Base-by-base conservation (phyloP, 23 tunicate genomes). In the Pegea sp. region DNA sequence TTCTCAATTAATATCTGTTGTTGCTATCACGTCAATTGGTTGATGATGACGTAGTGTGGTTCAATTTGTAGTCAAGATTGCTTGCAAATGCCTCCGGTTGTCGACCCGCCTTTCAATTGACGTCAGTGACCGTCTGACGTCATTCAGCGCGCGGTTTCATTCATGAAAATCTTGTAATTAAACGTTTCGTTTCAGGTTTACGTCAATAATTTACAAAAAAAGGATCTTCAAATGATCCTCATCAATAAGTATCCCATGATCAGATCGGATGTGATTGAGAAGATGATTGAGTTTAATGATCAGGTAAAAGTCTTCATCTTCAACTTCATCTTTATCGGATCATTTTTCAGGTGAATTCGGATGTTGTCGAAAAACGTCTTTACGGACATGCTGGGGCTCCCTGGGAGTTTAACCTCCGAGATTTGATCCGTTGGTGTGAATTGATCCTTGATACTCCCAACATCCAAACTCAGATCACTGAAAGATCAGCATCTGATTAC, bases 341-440 rank as follows among this genome's bases (percentile, higher is more conserved):
- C 16, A 8, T 8, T 16, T 38, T 38, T 38, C 46, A 38, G 16
- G 46, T 38, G 13, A 38, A 38, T 8, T 8, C 16, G 11, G 46
- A 8, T 16, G 46, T 38, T 16, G 16, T 8, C 16, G 16, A 8
- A 38, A 11, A 8, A 8, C 11, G 11, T 38, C 16, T 38, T 38
- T 38, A 38, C 46, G 16, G 11, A 38, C 11, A 38, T 38, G 46
- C 46, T 16, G 46, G 95, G 1, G 58, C 76, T 8, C 95, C 95
- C 13, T 84, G 95, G 95, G 95, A 84, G 33, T 84, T 84, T 38
- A 84, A 84, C 34, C 31, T 84, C 49, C 56, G 95, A 30, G 95
- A 84, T 52, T 28, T 84, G 63, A 74, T 71, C 23, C 64, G 84
- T 24, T 84, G 95, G 95, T 84, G 86, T 58, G 29, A 60, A n/a